These are phyloP conservation scores for Mythimna impura DNA, from an alignment of 2,888 invertebrate species.

Conservation along the genomic window DNA sequence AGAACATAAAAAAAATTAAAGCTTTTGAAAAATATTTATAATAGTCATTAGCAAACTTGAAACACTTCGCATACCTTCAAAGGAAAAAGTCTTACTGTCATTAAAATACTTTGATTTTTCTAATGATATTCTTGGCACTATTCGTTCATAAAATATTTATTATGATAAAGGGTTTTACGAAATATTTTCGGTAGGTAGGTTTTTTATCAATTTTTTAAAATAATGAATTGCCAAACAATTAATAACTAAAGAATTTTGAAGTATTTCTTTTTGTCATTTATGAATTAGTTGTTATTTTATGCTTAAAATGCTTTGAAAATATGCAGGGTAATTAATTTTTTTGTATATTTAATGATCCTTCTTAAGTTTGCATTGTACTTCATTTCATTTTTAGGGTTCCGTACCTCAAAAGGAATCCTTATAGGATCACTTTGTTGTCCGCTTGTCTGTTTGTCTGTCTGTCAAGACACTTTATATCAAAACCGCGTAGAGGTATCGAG, in stretches of 20 bases:
- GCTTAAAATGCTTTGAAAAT: too few relatives aligned
- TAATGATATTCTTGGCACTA: not conserved
- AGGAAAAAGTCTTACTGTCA: not conserved
- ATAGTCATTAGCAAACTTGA: not conserved
- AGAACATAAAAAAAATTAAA: not conserved
- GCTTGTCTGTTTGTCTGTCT: too few relatives aligned
- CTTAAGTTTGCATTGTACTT: too few relatives aligned
- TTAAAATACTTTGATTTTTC: conserved; percentile 12
- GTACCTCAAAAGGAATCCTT: too few relatives aligned
- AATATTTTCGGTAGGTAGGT: not conserved
- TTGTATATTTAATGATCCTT: too few relatives aligned
- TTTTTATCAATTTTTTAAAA: not conserved
- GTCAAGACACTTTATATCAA: too few relatives aligned
- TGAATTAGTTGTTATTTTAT: too few relatives aligned
- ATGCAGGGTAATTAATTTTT: too few relatives aligned
- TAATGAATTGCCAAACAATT: not conserved
- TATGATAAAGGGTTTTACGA: not conserved
- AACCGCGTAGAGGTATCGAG: too few relatives aligned
- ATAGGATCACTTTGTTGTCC: too few relatives aligned
- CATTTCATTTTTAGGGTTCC: too few relatives aligned
- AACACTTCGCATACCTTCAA: conserved; percentile 4
- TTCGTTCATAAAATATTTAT: not conserved
- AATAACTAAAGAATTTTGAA: not conserved
- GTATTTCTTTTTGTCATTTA: too few relatives aligned
- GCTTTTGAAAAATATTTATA: not conserved